These are phyloP conservation scores for Drosophila guanche DNA, from an alignment of 1,140 invertebrate species.

Conservation along the genomic window DNA sequence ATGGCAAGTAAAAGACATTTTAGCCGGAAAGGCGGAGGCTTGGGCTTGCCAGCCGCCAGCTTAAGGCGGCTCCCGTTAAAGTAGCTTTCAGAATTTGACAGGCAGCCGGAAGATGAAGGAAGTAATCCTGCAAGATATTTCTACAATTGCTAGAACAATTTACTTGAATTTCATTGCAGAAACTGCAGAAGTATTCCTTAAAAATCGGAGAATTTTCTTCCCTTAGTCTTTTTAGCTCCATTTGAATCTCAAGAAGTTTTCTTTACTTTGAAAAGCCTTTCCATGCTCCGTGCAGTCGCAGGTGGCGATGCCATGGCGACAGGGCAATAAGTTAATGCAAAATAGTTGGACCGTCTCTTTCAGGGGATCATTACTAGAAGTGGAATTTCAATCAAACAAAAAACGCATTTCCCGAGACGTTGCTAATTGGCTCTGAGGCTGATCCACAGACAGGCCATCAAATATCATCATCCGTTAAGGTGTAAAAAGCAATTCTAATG, in stretches of 20 bases:
- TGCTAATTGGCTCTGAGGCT: constrained; percentile 39
- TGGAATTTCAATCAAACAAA: constrained; percentile 16
- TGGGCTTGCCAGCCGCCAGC: constrained; percentile 15
- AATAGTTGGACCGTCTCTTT: constrained; percentile 35
- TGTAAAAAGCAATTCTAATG: constrained; percentile 41
- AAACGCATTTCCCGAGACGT: constrained; percentile 11
- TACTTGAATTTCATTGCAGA: neutral
- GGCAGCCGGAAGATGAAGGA: too few relatives aligned
- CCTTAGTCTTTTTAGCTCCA: neutral
- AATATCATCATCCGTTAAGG: constrained; percentile 62
- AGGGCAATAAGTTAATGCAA: constrained; percentile 49
- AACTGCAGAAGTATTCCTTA: neutral
- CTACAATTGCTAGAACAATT: constrained; percentile 1
- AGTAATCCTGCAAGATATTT: too few relatives aligned
- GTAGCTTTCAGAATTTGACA: too few relatives aligned
- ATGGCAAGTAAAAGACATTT: constrained; percentile 54
- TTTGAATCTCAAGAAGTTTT: constrained; percentile 3
- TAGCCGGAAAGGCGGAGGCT: constrained; percentile 17
- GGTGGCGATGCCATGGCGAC: constrained; percentile 44
- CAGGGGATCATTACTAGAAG: constrained; percentile 1
- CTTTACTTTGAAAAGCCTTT: neutral
- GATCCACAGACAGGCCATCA: constrained; percentile 39
- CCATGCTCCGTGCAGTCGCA: constrained; percentile 12
- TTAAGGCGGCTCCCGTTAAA: too few relatives aligned
- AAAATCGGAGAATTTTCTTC: neutral